These are phyloP conservation scores for Ianthella basta DNA, from an alignment of 37 sponge, comb jelly and placozoan species.

Conservation along the genomic window DNA sequence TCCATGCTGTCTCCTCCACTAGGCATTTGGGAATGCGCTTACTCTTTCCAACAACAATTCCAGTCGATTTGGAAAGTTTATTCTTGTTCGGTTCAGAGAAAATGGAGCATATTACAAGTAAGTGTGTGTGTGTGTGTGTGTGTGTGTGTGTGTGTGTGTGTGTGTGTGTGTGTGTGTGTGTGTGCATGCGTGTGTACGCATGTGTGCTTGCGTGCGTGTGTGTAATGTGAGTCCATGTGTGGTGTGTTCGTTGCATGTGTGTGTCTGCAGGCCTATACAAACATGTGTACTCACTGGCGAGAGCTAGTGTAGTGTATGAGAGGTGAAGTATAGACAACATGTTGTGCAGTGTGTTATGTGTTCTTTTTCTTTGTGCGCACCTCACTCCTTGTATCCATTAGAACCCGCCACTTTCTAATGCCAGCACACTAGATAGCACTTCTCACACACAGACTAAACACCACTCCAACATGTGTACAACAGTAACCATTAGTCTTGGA, in stretches of 20 bases:
- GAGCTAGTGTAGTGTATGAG: not conserved
- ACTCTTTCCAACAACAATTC: slow-evolving; percentile 95
- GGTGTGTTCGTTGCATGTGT: no score
- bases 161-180: slow-evolving; percentile 36
- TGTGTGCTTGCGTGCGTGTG: no score
- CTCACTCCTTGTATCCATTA: no score
- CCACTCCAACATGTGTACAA: no score
- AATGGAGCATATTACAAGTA: slow-evolving; percentile 70
- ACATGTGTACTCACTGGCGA: not conserved
- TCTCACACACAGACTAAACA: no score
- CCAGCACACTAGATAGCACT: no score
- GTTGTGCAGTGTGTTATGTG: no score
- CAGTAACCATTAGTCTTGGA: no score
- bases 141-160: slow-evolving; percentile 43
- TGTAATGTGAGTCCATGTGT: no score
- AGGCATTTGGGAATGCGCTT: slow-evolving; percentile 96
- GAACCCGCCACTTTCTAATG: no score
- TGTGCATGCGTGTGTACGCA: not conserved
- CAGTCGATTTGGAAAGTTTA: slow-evolving; percentile 96
- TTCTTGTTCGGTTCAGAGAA: slow-evolving; percentile 86
- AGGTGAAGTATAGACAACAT: no score
- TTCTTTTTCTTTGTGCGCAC: no score
- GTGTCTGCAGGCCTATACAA: not conserved
- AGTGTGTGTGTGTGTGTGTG: slow-evolving; percentile 17
- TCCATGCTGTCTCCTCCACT: not conserved